Evolutionary conservation across 1,140 invertebrate genomes (phyloP).

Genomic region (Oncopeltus fasciatus): DNA sequence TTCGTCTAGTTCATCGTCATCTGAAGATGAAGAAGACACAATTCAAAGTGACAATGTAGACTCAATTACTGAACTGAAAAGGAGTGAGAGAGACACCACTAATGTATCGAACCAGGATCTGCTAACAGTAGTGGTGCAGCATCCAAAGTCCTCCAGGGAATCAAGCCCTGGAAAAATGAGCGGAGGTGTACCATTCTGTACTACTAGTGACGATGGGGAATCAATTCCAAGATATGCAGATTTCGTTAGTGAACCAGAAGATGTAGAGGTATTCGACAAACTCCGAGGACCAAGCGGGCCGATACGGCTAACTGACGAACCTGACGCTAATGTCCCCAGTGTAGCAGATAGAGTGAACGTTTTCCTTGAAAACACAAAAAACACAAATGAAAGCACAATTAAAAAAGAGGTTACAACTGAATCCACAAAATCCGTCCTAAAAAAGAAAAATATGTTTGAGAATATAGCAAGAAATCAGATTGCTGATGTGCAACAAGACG

Average conservation of each 20-base stretch:
- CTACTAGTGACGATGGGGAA: conserved; percentile 37
- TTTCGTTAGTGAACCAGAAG: conserved; percentile 49
- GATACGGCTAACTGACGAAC: conserved; percentile 25
- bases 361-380: conserved; percentile 39
- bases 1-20: conserved; percentile 18
- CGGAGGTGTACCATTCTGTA: conserved; percentile 25
- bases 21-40: conserved; percentile 20
- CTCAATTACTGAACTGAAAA: conserved; percentile 18
- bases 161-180: conserved; percentile 37
- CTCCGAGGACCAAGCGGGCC: conserved; percentile 14
- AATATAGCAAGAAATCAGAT: conserved; percentile 34
- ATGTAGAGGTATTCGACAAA: conserved; percentile 30
- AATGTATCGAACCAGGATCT: conserved; percentile 25
- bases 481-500: neutral
- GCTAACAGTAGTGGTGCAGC: conserved; percentile 44
- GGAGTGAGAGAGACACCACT: neutral
- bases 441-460: conserved; percentile 50
- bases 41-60: neutral
- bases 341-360: conserved; percentile 39
- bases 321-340: conserved; percentile 28
- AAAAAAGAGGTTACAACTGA: neutral
- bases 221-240: conserved; percentile 46
- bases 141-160: conserved; percentile 53
- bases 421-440: conserved; percentile 38
- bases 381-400: conserved; percentile 31